Evolutionary conservation across 2,888 invertebrate genomes (phyloP).

Genomic region (Unio delphinus): DNA sequence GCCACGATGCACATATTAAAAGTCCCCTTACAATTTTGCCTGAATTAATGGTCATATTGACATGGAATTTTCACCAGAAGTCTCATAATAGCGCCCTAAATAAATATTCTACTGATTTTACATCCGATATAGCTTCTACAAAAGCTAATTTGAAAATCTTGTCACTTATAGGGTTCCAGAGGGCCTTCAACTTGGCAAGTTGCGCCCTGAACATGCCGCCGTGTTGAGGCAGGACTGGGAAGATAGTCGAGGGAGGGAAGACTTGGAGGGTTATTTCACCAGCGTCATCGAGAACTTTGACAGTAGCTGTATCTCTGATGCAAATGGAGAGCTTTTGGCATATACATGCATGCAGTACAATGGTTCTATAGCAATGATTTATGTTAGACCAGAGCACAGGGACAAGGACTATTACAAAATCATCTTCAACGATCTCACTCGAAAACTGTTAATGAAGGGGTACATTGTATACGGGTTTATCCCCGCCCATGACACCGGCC

Average conservation of each 20-base stretch:
- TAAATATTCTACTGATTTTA: too few relatives aligned
- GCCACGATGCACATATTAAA: too few relatives aligned
- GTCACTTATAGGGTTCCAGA: slow-evolving; percentile 46
- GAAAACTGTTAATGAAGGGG: slow-evolving; percentile 45
- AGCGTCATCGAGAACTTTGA: slow-evolving; percentile 59
- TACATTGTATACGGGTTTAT: slow-evolving; percentile 60
- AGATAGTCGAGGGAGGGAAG: slow-evolving; percentile 42
- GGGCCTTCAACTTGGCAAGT: slow-evolving; percentile 42
- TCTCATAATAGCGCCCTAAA: too few relatives aligned
- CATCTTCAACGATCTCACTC: slow-evolving; percentile 53
- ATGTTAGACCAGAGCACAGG: slow-evolving; percentile 53
- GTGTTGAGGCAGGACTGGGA: slow-evolving; percentile 51
- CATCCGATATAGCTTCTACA: too few relatives aligned
- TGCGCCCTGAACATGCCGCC: slow-evolving; percentile 46
- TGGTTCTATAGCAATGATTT: slow-evolving; percentile 62
- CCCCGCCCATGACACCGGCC: slow-evolving; percentile 50
- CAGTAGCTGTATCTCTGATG: slow-evolving; percentile 53
- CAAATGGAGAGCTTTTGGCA: slow-evolving; percentile 50
- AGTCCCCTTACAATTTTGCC: too few relatives aligned
- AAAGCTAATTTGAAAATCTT: too few relatives aligned
- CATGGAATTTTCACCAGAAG: too few relatives aligned
- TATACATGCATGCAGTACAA: slow-evolving; percentile 65
- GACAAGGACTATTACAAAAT: slow-evolving; percentile 54
- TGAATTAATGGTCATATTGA: too few relatives aligned
- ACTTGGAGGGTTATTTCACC: slow-evolving; percentile 53